phyloP scores from a whole-genome alignment of 1,140 invertebrate species.

The Drosophila sp. region DNA sequence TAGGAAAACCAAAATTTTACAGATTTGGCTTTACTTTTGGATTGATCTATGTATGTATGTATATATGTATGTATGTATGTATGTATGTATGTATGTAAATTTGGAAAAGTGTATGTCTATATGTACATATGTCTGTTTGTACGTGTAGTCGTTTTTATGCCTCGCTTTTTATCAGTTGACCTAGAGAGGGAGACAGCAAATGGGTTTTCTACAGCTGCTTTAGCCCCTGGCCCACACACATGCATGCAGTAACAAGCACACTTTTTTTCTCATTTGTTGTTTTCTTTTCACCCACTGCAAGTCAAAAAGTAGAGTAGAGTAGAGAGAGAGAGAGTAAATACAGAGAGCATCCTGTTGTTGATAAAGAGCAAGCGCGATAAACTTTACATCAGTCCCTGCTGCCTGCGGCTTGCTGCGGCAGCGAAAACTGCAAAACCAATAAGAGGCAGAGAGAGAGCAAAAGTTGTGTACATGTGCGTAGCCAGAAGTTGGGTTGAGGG shows the following conservation, averaged over 20 bases:
- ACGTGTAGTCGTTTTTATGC: conserved; percentile 42
- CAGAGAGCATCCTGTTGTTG: conserved; percentile 53
- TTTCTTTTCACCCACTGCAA: not conserved
- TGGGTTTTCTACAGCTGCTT: conserved; percentile 4
- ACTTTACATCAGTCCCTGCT: conserved; percentile 37
- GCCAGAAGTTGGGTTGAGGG: not conserved
- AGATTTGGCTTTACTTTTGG: not conserved
- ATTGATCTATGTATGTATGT: not conserved
- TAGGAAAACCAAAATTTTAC: not conserved
- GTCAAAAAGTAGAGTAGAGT: not conserved
- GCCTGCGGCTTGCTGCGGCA: conserved; percentile 19
- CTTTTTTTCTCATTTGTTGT: not conserved
- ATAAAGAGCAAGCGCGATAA: conserved; percentile 50
- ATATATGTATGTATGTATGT: not conserved
- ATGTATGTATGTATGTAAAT: not conserved
- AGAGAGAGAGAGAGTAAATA: not conserved
- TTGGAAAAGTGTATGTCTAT: too few species aligned
- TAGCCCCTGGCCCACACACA: conserved; percentile 10
- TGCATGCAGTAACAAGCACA: not conserved
- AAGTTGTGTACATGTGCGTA: conserved; percentile 6
- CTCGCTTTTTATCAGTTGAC: conserved; percentile 70
- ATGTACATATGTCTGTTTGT: not conserved
- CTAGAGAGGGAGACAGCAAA: conserved; percentile 48
- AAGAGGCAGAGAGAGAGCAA: conserved; percentile 8
- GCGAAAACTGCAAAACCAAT: not conserved